These are phyloP conservation scores for Peromyscus nudipes DNA, from an alignment of 2,797 vertebrate species.

Conservation along the genomic window DNA sequence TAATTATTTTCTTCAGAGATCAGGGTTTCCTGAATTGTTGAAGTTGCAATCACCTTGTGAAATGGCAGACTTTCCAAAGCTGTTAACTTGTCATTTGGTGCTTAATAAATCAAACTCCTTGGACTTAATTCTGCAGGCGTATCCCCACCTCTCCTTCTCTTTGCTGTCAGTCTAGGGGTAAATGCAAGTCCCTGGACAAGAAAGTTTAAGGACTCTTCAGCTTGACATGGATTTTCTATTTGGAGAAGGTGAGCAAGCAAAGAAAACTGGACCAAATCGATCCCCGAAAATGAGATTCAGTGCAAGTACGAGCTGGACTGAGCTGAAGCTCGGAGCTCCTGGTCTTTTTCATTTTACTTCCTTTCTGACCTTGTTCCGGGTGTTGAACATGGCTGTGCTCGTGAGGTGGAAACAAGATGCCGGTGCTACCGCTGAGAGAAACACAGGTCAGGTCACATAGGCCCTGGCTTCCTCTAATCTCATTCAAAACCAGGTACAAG, in stretches of 20 bases:
- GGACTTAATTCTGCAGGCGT: slow-evolving; percentile 65
- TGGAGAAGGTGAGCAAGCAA: not conserved
- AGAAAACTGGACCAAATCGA: not conserved
- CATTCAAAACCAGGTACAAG: not conserved
- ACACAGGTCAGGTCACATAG: not conserved
- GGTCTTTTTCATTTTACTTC: not conserved
- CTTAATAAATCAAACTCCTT: slow-evolving; percentile 75
- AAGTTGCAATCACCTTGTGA: not conserved
- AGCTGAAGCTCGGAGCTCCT: not conserved
- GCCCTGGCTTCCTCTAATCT: not conserved
- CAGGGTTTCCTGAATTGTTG: not conserved
- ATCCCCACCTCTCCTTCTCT: not conserved
- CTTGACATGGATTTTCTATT: slow-evolving; percentile 5
- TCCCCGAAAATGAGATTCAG: not conserved
- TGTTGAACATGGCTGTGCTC: not conserved
- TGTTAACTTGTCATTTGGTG: not conserved
- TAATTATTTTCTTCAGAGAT: not conserved
- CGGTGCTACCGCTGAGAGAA: not conserved
- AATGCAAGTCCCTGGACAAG: slow-evolving; percentile 26
- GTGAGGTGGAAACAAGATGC: not conserved
- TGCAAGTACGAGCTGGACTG: not conserved
- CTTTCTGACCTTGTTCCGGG: not conserved
- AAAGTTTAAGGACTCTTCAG: not conserved
- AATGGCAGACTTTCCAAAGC: not conserved
- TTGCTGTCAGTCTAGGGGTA: slow-evolving; percentile 36